Conservation (phyloP, 2,797 vertebrate species). For the Echiichthys vipera region DNA sequence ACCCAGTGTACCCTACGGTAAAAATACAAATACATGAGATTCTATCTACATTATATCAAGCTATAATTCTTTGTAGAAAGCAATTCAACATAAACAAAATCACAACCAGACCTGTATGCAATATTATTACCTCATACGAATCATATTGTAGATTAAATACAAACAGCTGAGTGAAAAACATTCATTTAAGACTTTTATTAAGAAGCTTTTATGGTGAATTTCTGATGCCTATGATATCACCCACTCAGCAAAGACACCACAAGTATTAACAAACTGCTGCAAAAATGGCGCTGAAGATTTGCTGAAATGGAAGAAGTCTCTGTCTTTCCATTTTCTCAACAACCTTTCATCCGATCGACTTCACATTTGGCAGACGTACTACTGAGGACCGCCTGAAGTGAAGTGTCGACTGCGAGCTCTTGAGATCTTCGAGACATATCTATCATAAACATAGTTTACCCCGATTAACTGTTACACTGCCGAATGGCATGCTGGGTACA, state of each 20-base stretch:
- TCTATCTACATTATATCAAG: not conserved
- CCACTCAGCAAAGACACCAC: not conserved
- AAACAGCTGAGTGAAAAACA: not conserved
- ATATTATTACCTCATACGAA: not conserved
- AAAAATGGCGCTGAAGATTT: not conserved
- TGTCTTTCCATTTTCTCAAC: too few relatives aligned
- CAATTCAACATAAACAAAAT: not conserved
- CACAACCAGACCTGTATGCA: not conserved
- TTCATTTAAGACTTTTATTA: not conserved
- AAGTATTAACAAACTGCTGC: not conserved
- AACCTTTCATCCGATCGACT: too few relatives aligned
- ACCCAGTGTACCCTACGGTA: slow-evolving; percentile 83
- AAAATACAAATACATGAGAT: not conserved
- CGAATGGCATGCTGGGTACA: too few relatives aligned
- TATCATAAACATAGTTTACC: too few relatives aligned
- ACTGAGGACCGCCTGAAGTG: too few relatives aligned
- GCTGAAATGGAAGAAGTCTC: too few relatives aligned
- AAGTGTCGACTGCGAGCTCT: too few relatives aligned
- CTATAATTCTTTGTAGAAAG: not conserved
- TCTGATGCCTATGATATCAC: not conserved
- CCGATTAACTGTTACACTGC: too few relatives aligned
- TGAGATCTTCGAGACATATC: too few relatives aligned
- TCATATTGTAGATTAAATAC: not conserved
- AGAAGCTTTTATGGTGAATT: not conserved
- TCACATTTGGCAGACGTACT: too few relatives aligned